Percentiles rank a stretch among this genome's conserved stretches.
Conservation (phyloP, 2,797 vertebrate genomes). For the Steatocranus sp. region DNA sequence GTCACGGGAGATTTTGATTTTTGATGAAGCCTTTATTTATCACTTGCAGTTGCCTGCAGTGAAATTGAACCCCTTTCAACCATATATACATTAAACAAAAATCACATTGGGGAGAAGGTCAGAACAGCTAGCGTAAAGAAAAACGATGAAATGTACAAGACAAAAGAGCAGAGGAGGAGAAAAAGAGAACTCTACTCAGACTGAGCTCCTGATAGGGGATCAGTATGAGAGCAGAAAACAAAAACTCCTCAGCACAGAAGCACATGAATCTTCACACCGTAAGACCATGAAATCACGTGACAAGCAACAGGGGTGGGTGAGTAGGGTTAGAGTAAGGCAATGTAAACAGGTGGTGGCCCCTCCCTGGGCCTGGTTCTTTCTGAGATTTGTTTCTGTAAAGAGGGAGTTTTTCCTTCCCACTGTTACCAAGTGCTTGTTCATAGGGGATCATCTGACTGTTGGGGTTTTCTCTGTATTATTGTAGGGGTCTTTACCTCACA, state of each 20-base stretch:
- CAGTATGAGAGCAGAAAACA: not conserved
- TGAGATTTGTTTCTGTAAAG: not conserved
- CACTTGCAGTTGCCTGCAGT: rapidly evolving
- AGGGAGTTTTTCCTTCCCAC: not conserved
- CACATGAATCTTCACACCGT: not conserved
- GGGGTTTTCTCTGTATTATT: not conserved
- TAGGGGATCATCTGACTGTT: not conserved
- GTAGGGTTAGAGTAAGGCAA: rapidly evolving
- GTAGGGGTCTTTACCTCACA: not conserved
- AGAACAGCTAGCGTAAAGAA: rapidly evolving
- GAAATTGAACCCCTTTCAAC: not conserved
- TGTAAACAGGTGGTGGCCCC: not conserved
- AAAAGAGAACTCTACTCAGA: not conserved
- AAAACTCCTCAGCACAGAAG: not conserved
- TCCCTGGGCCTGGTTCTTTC: not conserved
- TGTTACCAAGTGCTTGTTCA: not conserved
- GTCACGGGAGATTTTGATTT: rapidly evolving
- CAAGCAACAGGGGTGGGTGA: not conserved
- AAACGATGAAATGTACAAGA: not conserved
- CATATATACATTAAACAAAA: not conserved
- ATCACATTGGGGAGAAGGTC: not conserved
- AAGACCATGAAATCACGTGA: not conserved
- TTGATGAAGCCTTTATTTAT: not conserved
- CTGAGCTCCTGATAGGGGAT: not conserved
- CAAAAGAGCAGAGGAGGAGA: not conserved